Conservation (phyloP, 2,113 vertebrate species). For the Podarcis cretensis region DNA sequence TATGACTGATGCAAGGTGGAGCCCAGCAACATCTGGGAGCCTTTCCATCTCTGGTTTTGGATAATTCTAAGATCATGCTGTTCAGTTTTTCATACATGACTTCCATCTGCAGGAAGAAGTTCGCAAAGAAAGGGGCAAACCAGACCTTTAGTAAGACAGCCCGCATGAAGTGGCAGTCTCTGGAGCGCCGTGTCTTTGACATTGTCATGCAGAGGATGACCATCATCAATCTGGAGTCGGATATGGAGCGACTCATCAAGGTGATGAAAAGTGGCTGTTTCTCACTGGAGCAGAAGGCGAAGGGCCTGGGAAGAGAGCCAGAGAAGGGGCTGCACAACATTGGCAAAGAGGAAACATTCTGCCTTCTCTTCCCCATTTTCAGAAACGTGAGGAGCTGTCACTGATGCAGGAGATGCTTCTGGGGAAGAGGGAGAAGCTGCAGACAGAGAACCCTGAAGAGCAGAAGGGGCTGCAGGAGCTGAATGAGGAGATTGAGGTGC, state of each 20-base stretch:
- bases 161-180: conserved; percentile 93
- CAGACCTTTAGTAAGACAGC: conserved; percentile 89
- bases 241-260: conserved; percentile 97
- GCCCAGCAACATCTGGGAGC: not conserved
- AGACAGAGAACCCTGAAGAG: conserved; percentile 84
- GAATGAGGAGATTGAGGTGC: conserved; percentile 92
- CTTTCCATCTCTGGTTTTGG: not conserved
- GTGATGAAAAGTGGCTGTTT: conserved; percentile 57
- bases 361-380: conserved; percentile 7
- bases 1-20: not conserved
- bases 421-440: conserved; percentile 84
- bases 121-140: conserved; percentile 84
- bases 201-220: conserved; percentile 99
- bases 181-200: conserved; percentile 90
- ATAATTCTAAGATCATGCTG: not conserved
- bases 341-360: not conserved
- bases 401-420: conserved; percentile 89
- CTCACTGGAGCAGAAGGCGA: accelerated
- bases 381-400: conserved; percentile 97
- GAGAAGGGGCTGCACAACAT: not conserved
- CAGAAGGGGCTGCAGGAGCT: conserved; percentile 91
- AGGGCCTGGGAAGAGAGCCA: accelerated
- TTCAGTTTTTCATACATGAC: not conserved
- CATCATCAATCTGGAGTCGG: conserved; percentile 90
- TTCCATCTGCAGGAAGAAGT: conserved; percentile 82